phyloP scores from a whole-genome alignment of 2,797 vertebrate species.

The Mus minutoides region DNA sequence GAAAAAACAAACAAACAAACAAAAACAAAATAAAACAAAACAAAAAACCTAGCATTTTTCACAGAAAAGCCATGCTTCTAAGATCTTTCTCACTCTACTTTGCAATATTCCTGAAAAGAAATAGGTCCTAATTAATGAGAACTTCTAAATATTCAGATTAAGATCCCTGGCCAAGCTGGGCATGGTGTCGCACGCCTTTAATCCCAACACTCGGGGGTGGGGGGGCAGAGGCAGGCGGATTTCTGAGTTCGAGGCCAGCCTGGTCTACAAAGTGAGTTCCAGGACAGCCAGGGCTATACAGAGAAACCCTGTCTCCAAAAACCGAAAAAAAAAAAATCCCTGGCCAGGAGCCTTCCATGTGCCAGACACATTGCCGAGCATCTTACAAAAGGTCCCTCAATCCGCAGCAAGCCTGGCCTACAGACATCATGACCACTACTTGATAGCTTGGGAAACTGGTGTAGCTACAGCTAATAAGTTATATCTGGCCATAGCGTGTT shows the following conservation, averaged over 20 bases:
- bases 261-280: too few species aligned
- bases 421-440: not conserved
- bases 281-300: too few species aligned
- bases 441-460: not conserved
- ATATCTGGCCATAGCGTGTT: not conserved
- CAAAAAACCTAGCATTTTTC: not conserved
- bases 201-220: too few species aligned
- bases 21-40: too few species aligned
- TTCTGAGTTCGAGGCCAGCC: too few species aligned
- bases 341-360: not conserved
- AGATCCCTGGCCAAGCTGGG: not conserved
- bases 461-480: not conserved
- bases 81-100: not conserved
- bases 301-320: too few species aligned
- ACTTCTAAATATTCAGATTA: not conserved
- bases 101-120: not conserved
- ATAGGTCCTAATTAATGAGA: constrained; percentile 1
- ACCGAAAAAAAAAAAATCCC: too few species aligned
- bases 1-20: too few species aligned
- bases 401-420: not conserved
- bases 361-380: not conserved
- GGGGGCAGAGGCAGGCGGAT: too few species aligned
- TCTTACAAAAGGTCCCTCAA: not conserved
- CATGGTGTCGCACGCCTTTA: too few species aligned
- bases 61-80: not conserved